A percentile compares a stretch with the other conserved stretches of the same genome.
Evolutionary conservation across 1,140 invertebrate genomes (phyloP).

Genomic region (Bombus vancouverensis): DNA sequence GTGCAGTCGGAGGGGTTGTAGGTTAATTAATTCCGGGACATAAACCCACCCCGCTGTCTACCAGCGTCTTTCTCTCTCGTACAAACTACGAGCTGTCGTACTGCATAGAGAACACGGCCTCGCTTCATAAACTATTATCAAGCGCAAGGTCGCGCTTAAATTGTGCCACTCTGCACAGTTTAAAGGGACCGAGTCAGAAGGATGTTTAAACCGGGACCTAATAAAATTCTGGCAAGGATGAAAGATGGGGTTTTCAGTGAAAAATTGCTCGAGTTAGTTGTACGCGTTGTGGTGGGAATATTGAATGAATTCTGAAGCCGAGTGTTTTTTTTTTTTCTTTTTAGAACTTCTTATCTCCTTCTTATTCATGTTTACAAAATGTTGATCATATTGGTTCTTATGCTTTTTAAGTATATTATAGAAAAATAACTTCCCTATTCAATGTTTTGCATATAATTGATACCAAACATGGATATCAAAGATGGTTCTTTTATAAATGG

Average conservation of each 20-base stretch:
- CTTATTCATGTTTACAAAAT: not conserved
- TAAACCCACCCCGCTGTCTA: slow-evolving; percentile 70
- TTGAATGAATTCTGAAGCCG: not conserved
- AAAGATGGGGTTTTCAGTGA: not conserved
- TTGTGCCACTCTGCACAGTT: slow-evolving; percentile 76
- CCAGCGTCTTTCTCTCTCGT: slow-evolving; percentile 37
- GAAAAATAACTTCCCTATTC: not conserved
- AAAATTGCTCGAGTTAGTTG: not conserved
- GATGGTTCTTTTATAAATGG: too few species aligned
- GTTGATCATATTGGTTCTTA: not conserved
- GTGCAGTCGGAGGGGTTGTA: slow-evolving; percentile 71
- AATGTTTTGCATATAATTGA: too few species aligned
- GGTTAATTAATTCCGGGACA: slow-evolving; percentile 81
- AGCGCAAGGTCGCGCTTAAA: slow-evolving; percentile 78
- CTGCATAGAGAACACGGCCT: slow-evolving; percentile 60
- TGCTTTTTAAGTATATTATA: not conserved
- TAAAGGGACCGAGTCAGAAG: slow-evolving; percentile 72
- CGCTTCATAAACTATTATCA: slow-evolving; percentile 81
- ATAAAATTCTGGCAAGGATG: slow-evolving; percentile 56
- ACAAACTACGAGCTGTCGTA: slow-evolving; percentile 57
- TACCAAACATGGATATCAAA: too few species aligned
- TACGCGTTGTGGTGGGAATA: not conserved
- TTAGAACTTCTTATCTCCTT: not conserved
- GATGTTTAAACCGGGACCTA: slow-evolving; percentile 58
- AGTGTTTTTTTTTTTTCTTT: not conserved